Base-by-base conservation (phyloP, 2,888 invertebrate species). In the Drosophila nr. perissopoda region DNA sequence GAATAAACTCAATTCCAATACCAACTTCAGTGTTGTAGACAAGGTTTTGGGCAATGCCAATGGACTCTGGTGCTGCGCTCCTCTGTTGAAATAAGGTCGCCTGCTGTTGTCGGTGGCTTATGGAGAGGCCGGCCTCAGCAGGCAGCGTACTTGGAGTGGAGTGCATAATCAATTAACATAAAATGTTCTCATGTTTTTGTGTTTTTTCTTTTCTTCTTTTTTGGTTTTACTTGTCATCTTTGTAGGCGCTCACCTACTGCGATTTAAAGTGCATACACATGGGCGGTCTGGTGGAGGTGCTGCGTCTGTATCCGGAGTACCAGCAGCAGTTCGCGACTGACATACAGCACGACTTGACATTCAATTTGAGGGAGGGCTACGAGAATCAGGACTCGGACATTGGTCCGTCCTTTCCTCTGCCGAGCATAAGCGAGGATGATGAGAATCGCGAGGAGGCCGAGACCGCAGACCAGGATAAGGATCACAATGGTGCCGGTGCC, bases 341-440 rank as follows among this genome's bases (percentile, higher is more conserved):
- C 92, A 98, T 99, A 83, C 97, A 98, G 89, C 98, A 98, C 91
- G 99, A 99, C 93, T 95, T 99, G 65, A 98, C 99, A 0, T 98
- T 97, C 93, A 99, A 99, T 93, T 94, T 99, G 59, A 94, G 98
- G 54, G 98, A 98, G 92, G 98, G 98, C 6, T 98, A 98, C 91
- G 98, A 98, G 91, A 97, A 96, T 18, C 98, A 97, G 94, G 93
- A 93, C 40, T 91, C 93, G 5, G 93, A 93, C 68, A 93, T 93
- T 68, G 93, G 93, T 0, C 93, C 93, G 0, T 89, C 92, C 4
- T 91, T 93, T 56, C 97, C 97, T 2, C 93, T 98, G 77, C 98
- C 98, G 4, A 98, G 98, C 42, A 99, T 99, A 91, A 98, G 98
- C 70, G 98, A 99, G 93, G 98, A 98, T 83, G 98, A 98, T 91